Conservation (phyloP, 2,888 invertebrate species). For the Galerucella nymphaeae region DNA sequence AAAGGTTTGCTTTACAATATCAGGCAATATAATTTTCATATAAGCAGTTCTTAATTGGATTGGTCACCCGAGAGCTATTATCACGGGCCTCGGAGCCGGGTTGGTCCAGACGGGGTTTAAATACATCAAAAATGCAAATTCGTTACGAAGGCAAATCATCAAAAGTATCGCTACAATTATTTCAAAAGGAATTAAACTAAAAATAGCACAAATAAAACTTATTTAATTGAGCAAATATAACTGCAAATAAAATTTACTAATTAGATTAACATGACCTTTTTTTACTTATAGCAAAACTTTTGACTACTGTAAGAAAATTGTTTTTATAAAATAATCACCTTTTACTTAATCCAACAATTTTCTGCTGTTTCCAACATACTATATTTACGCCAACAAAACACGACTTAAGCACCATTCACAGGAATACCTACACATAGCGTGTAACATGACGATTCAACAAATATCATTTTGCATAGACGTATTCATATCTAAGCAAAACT, state of each 20-base stretch:
- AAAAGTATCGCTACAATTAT: slow-evolving; percentile 3
- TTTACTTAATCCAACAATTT: slow-evolving; percentile 42
- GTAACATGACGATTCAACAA: too few species aligned
- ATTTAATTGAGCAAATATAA: slow-evolving; percentile 15
- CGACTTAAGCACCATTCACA: neutral
- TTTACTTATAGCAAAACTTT: slow-evolving; percentile 6
- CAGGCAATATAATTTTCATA: slow-evolving; percentile 52
- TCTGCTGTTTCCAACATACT: slow-evolving; percentile 11
- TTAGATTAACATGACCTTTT: neutral
- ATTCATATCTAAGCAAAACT: too few species aligned
- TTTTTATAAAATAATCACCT: slow-evolving; percentile 22
- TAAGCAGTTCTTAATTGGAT: slow-evolving; percentile 61
- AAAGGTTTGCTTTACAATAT: slow-evolving; percentile 32
- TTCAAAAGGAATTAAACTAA: slow-evolving; percentile 2
- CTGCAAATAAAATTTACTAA: neutral
- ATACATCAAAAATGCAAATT: slow-evolving; percentile 39
- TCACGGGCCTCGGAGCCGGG: slow-evolving; percentile 61
- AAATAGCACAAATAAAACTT: slow-evolving; percentile 5
- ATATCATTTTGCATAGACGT: too few species aligned
- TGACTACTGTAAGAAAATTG: slow-evolving; percentile 21
- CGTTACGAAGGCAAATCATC: slow-evolving; percentile 39
- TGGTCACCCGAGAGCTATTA: slow-evolving; percentile 61
- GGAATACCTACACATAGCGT: too few species aligned
- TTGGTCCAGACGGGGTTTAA: slow-evolving; percentile 60
- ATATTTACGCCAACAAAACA: slow-evolving; percentile 1